phyloP scores from a whole-genome alignment of 1,140 invertebrate species.

The Laupala kohalensis region DNA sequence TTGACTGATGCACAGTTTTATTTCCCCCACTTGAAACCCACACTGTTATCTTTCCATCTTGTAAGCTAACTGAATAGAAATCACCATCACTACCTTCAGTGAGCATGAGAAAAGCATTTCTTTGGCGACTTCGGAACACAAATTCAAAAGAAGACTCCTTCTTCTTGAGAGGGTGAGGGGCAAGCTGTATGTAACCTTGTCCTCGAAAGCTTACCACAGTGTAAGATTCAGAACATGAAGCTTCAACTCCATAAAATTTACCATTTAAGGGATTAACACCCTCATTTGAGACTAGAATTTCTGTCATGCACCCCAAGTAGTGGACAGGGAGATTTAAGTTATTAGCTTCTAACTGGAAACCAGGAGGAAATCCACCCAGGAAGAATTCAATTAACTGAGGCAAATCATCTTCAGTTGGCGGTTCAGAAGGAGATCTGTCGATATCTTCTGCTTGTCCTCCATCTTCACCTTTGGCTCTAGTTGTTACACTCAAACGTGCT shows the following conservation, averaged over 20 bases:
- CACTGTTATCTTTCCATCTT: conserved; percentile 48
- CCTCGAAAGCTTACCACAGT: conserved; percentile 59
- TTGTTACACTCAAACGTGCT: conserved; percentile 47
- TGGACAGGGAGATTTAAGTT: conserved; percentile 31
- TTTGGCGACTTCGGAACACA: conserved; percentile 59
- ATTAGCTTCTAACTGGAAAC: neutral
- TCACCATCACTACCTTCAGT: conserved; percentile 36
- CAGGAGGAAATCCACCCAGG: conserved; percentile 65
- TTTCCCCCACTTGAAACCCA: conserved; percentile 54
- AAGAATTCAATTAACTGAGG: conserved; percentile 58
- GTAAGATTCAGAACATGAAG: conserved; percentile 51
- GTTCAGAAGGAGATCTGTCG: conserved; percentile 47
- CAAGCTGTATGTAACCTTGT: conserved; percentile 62
- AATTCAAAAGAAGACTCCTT: conserved; percentile 55
- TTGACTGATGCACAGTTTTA: conserved; percentile 31
- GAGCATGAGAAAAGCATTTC: conserved; percentile 56
- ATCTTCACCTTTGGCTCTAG: no score
- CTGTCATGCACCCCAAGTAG: conserved; percentile 70
- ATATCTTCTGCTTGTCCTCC: conserved; percentile 53
- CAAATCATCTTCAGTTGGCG: conserved; percentile 38
- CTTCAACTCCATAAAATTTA: conserved; percentile 60
- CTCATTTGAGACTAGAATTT: conserved; percentile 41
- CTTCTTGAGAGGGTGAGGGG: conserved; percentile 45
- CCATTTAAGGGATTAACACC: conserved; percentile 45
- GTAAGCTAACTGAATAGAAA: conserved; percentile 52